phyloP scores from a whole-genome alignment of 1,140 invertebrate species.

The Campoletis sonorensis region DNA sequence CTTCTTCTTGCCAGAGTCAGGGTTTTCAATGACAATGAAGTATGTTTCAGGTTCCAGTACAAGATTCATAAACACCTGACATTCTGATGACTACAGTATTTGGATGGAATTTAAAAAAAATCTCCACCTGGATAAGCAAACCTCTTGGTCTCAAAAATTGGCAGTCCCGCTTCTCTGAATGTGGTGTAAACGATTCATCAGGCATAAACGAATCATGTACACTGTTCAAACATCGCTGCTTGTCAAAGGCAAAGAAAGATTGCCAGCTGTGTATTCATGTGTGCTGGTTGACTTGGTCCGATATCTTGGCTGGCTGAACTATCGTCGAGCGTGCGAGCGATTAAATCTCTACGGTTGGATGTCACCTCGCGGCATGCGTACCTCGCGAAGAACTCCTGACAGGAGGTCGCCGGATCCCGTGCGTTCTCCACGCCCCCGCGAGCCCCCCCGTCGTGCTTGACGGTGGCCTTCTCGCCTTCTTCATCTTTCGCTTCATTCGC shows the following conservation, averaged over 20 bases:
- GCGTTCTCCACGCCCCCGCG: slow-evolving; percentile 38
- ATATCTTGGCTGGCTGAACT: slow-evolving; percentile 26
- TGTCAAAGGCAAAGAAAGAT: slow-evolving; percentile 15
- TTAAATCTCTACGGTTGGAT: slow-evolving; percentile 70
- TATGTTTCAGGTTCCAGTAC: not conserved
- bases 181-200: not conserved
- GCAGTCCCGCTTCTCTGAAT: not conserved
- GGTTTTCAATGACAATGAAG: not conserved
- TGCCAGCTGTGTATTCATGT: not conserved
- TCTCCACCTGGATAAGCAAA: not conserved
- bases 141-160: not conserved
- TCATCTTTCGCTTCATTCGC: slow-evolving; percentile 9
- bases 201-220: slow-evolving; percentile 1
- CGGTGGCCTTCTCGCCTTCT: slow-evolving; percentile 21
- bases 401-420: slow-evolving; percentile 68
- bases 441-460: slow-evolving; percentile 29
- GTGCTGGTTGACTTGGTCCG: not conserved
- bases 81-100: not conserved
- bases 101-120: not conserved
- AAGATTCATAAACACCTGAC: not conserved
- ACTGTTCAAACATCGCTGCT: not conserved
- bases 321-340: slow-evolving; percentile 53
- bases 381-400: slow-evolving; percentile 65
- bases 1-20: not conserved
- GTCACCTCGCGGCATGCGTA: slow-evolving; percentile 71